These are phyloP conservation scores for Spongilla lacustris DNA, from an alignment of 37 sponge, comb jelly and placozoan genomes.

Conservation along the genomic window DNA sequence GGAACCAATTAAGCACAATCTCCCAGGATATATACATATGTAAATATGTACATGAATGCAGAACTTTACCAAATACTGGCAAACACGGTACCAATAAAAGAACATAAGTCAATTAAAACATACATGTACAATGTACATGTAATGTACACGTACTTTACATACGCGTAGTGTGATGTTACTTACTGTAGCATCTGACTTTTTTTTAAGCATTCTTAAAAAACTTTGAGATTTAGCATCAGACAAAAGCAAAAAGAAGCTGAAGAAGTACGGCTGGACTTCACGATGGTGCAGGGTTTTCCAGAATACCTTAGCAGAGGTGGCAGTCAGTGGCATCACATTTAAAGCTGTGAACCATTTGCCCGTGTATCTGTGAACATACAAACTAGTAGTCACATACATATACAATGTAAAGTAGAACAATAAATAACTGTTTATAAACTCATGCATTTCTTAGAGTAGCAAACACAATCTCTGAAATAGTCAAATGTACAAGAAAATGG, in stretches of 20 bases:
- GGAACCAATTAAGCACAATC: too few relatives aligned
- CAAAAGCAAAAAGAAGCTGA: constrained; percentile 21
- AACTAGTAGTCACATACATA: background rate
- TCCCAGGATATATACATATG: too few relatives aligned
- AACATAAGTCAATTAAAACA: too few relatives aligned
- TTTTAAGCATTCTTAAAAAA: constrained; percentile 42
- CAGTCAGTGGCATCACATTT: constrained; percentile 61
- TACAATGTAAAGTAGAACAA: background rate
- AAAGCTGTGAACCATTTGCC: constrained; percentile 55
- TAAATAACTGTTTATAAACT: background rate
- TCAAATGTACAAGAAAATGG: too few relatives aligned
- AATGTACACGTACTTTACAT: too few relatives aligned
- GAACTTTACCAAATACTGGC: too few relatives aligned
- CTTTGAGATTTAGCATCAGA: constrained; percentile 13
- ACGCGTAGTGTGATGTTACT: background rate
- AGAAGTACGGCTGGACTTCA: constrained; percentile 46
- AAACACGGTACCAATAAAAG: too few relatives aligned
- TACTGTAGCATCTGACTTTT: constrained; percentile 33
- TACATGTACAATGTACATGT: background rate
- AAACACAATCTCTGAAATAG: too few relatives aligned
- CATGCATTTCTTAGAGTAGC: too few relatives aligned
- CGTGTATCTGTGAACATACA: constrained; percentile 40
- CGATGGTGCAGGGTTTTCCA: constrained; percentile 49
- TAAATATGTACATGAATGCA: too few relatives aligned
- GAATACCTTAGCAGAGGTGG: constrained; percentile 47